Conservation (phyloP, 53 echinoderm and acorn worm species). For the Holothuria scabra region DNA sequence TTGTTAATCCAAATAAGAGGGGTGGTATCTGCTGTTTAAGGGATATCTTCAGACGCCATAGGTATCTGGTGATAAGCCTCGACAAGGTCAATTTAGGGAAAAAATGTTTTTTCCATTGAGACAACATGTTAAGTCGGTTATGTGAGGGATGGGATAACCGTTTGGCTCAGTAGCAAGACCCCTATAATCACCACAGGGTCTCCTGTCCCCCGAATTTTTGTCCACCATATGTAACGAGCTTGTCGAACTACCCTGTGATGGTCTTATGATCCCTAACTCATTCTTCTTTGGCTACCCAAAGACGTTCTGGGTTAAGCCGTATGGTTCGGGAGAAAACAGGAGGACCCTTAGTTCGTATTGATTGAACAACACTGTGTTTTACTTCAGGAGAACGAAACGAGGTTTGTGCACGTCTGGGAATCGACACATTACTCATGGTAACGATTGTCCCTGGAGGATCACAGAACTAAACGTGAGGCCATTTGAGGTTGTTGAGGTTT, state of each 20-base stretch:
- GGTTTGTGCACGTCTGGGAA: constrained; percentile 2
- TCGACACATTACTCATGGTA: too few relatives aligned
- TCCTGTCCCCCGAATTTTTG: constrained; percentile 54
- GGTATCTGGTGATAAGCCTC: constrained; percentile 66
- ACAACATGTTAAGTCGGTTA: constrained; percentile 43
- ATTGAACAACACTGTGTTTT: constrained; percentile 52
- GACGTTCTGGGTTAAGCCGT: constrained; percentile 48
- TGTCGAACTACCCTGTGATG: constrained; percentile 56
- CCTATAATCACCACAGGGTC: constrained; percentile 66
- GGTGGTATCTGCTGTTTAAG: constrained; percentile 57
- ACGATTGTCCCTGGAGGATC: background rate
- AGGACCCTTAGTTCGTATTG: constrained; percentile 56
- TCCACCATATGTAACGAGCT: constrained; percentile 52
- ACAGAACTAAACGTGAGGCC: background rate
- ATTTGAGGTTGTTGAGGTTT: background rate
- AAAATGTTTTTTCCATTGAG: constrained; percentile 48
- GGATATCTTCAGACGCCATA: constrained; percentile 34
- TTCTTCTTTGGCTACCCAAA: constrained; percentile 40
- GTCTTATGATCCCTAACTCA: constrained; percentile 52
- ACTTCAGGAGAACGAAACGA: background rate
- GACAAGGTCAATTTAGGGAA: constrained; percentile 57
- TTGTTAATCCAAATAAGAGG: constrained; percentile 48
- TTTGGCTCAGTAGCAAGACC: constrained; percentile 48
- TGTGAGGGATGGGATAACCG: constrained; percentile 55
- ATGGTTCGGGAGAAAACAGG: constrained; percentile 48